Evolutionary conservation across 2,113 vertebrate species (phyloP).

Genomic region (Engystomops pustulosus): DNA sequence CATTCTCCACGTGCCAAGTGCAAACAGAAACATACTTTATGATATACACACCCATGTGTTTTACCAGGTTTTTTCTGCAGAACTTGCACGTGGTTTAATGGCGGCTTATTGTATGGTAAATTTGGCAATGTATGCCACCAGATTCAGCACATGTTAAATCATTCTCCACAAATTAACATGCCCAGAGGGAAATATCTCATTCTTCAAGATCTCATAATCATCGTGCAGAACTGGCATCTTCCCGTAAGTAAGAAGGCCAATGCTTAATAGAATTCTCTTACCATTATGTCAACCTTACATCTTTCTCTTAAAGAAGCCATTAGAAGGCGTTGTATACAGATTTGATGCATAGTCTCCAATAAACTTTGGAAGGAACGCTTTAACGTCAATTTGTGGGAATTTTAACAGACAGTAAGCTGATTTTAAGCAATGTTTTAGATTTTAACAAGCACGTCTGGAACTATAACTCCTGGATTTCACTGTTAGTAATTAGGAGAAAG

Average conservation of each 20-base stretch:
- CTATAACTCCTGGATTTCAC: background rate
- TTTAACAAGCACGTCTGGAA: background rate
- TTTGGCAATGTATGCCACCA: constrained; percentile 30
- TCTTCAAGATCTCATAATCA: constrained; percentile 30
- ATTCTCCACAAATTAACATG: constrained; percentile 47
- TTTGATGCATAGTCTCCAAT: background rate
- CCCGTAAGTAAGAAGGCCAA: constrained; percentile 27
- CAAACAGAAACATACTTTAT: background rate
- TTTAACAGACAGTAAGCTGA: background rate
- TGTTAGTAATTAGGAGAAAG: background rate
- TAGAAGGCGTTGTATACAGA: background rate
- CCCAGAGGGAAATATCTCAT: constrained; percentile 48
- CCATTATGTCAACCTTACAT: constrained; percentile 36
- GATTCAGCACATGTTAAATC: constrained; percentile 4
- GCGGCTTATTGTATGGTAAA: constrained; percentile 28
- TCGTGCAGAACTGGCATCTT: constrained; percentile 32
- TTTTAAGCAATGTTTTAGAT: background rate
- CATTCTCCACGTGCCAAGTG: background rate
- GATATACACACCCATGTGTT: background rate
- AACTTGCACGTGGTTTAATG: constrained; percentile 15
- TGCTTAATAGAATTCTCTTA: constrained; percentile 23
- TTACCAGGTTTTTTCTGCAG: background rate
- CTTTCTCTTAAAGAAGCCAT: constrained; percentile 27
- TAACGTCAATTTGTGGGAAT: background rate
- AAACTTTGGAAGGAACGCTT: constrained; percentile 13